phyloP scores from a whole-genome alignment of 2,888 invertebrate species.

The Ornithoptera priamus region DNA sequence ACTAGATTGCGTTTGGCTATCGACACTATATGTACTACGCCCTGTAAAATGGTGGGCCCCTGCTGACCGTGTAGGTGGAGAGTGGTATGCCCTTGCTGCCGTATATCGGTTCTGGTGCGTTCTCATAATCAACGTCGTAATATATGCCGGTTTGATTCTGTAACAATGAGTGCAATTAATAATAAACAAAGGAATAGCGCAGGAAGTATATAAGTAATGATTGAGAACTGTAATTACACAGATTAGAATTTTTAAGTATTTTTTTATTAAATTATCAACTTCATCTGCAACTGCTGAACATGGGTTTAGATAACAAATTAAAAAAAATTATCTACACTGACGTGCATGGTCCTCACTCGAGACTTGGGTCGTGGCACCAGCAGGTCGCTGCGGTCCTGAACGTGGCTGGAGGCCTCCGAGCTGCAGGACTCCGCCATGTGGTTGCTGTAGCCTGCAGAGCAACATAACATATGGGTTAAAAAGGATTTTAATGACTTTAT shows the following conservation, averaged over 20 bases:
- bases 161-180: neutral
- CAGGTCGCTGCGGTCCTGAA: conserved; percentile 87
- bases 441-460: conserved; percentile 57
- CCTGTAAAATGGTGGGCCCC: conserved; percentile 81
- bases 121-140: conserved; percentile 93
- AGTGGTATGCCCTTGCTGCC: conserved; percentile 86
- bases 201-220: too few species aligned
- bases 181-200: neutral
- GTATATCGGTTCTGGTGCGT: conserved; percentile 80
- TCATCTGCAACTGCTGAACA: too few species aligned
- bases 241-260: too few species aligned
- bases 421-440: conserved; percentile 70
- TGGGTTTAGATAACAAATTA: too few species aligned
- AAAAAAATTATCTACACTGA: conserved; percentile 39
- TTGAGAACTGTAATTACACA: too few species aligned
- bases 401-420: conserved; percentile 72
- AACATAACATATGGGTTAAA: too few species aligned
- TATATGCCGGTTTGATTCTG: conserved; percentile 95
- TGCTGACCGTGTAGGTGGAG: conserved; percentile 89
- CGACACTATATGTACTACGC: conserved; percentile 44
- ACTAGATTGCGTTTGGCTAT: conserved; percentile 1
- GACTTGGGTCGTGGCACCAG: conserved; percentile 92
- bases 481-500: too few species aligned
- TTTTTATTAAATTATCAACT: too few species aligned
- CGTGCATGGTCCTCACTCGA: conserved; percentile 81